Conservation (phyloP, 2,113 vertebrate genomes). For the Brienomyrus brachyistius region DNA sequence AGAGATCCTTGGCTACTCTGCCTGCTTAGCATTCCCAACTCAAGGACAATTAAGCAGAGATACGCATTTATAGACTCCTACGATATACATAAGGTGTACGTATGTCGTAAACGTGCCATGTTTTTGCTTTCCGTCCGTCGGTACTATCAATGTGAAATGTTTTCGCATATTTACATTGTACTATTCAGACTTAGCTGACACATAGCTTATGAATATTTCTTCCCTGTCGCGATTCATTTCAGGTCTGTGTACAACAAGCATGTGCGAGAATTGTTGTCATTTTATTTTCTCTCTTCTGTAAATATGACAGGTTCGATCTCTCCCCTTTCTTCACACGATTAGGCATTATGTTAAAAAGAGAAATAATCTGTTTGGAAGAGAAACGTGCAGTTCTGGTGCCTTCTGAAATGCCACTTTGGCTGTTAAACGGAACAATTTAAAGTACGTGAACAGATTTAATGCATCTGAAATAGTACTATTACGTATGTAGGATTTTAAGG, state of each 20-base stretch:
- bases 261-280: constrained; percentile 86
- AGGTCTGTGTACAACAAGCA: constrained; percentile 57
- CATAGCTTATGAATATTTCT: constrained; percentile 71
- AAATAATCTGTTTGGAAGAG: constrained; percentile 39
- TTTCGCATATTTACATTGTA: constrained; percentile 88
- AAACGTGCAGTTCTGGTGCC: constrained; percentile 81
- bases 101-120: constrained; percentile 90
- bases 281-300: constrained; percentile 72
- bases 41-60: constrained; percentile 30
- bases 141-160: constrained; percentile 87
- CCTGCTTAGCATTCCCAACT: constrained; percentile 36
- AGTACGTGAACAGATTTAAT: constrained; percentile 72
- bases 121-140: constrained; percentile 72
- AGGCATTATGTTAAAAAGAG: constrained; percentile 25
- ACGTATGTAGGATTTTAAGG: constrained; percentile 70
- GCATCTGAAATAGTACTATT: constrained; percentile 86
- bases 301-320: constrained; percentile 81
- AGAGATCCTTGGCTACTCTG: constrained; percentile 44
- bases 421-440: constrained; percentile 47
- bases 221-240: constrained; percentile 29
- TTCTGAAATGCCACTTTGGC: constrained; percentile 67
- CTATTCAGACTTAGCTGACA: constrained; percentile 84
- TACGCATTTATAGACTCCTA: constrained; percentile 70
- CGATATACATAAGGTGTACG: constrained; percentile 80
- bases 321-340: constrained; percentile 74